Conservation (phyloP, 1,140 invertebrate genomes). For the Neotoxoptera formosana region DNA sequence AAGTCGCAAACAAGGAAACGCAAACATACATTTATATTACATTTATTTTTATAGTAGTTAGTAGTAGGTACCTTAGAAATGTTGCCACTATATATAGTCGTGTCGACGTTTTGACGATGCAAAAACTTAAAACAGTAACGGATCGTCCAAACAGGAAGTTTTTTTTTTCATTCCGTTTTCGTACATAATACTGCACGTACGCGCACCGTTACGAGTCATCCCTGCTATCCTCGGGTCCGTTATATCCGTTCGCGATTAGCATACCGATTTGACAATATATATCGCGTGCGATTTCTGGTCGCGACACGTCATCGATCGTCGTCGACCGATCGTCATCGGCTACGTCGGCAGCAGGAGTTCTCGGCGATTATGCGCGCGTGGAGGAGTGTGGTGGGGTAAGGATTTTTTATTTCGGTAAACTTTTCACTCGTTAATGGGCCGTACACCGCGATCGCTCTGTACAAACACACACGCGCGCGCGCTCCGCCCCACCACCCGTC, state of each 20-base stretch:
- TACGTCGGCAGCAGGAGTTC: neutral
- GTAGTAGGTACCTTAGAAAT: neutral
- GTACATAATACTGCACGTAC: neutral
- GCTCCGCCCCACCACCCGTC: neutral
- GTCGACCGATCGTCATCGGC: neutral
- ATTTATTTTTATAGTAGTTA: neutral
- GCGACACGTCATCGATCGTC: neutral
- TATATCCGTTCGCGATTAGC: neutral
- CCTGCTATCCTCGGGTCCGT: neutral
- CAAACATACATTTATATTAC: neutral
- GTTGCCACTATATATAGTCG: neutral
- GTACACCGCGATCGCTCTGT: constrained; percentile 40
- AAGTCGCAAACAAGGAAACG: constrained; percentile 23
- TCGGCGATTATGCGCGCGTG: neutral
- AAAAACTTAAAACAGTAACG: neutral
- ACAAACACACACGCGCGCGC: neutral
- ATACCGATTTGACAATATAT: neutral
- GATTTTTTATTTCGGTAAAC: neutral
- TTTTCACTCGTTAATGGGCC: constrained; percentile 32
- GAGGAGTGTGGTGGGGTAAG: neutral
- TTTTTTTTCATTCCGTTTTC: neutral
- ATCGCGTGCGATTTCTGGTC: neutral
- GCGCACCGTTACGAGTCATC: neutral
- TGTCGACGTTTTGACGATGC: neutral
- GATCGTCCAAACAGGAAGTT: neutral